A percentile compares a stretch with the other conserved stretches of the same genome.
phyloP scores from a whole-genome alignment of 2,113 vertebrate genomes.

The Thalassoma bifasciatum region DNA sequence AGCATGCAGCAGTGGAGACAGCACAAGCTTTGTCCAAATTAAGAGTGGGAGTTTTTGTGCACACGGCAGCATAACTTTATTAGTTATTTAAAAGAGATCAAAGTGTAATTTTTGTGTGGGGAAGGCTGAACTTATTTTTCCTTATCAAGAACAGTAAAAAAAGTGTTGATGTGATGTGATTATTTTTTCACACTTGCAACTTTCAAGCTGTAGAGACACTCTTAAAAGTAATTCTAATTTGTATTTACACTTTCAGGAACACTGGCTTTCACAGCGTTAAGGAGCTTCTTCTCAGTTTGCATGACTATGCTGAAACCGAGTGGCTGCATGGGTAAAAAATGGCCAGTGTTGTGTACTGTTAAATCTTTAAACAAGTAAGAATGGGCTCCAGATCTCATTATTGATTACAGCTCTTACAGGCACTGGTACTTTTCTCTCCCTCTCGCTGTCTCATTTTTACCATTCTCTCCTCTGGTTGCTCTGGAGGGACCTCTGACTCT shows the following conservation, averaged over 20 bases:
- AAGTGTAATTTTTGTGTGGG: not conserved
- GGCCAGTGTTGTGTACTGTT: conserved; percentile 4
- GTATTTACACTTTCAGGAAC: not conserved
- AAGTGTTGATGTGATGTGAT: too few relatives aligned
- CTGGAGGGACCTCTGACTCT: conserved; percentile 19
- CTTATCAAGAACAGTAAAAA: too few relatives aligned
- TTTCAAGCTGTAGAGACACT: not conserved
- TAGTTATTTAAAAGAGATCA: not conserved
- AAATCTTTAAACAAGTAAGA: conserved; percentile 16
- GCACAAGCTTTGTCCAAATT: not conserved
- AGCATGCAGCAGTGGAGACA: not conserved
- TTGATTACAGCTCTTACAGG: conserved; percentile 24
- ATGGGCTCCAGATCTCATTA: conserved; percentile 28
- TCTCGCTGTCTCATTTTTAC: not conserved
- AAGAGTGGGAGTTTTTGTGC: not conserved
- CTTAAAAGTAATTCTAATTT: not conserved
- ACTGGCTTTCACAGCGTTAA: not conserved
- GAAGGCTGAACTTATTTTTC: not conserved
- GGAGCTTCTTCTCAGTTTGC: not conserved
- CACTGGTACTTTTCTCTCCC: not conserved
- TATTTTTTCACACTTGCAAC: not conserved
- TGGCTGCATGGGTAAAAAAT: not conserved
- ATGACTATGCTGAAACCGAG: not conserved
- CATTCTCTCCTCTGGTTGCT: conserved; percentile 16
- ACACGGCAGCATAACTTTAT: not conserved